Base-by-base conservation (phyloP, 2,888 invertebrate species). In the Rosalia funebris region DNA sequence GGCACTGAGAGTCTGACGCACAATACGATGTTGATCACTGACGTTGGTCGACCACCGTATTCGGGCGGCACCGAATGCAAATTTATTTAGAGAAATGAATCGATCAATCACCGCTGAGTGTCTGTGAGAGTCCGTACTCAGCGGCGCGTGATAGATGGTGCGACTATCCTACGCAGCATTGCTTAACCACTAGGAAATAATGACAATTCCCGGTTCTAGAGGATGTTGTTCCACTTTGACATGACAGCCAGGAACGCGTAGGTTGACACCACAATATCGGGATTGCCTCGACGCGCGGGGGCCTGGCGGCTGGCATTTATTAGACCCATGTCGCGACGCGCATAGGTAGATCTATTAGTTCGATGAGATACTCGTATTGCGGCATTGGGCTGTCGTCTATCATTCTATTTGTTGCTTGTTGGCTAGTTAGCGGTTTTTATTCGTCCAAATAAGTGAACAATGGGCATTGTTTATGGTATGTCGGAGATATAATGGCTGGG, bases 71-170 rank as follows among this genome's bases (percentile, higher is more conserved):
- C 53, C 66, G 52, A 20, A 72, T 69, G 71, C 70, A 74, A 72
- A 74, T 72, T 70, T 70, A 74, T 72, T 70, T 73, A 65, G 62
- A 70, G 70, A 62, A 71, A 71, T 69, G 69, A 66, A 71, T 69
- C 72, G 66, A 74, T 74, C 74, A 74, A 74, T 74, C 74, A 73
- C 46, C 62, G 69, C 64, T 63, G 65, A 67, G 68, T 67, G 70
- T 65, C 62, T 64, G 70, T 68, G 69, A 71, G 68, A 55, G 62
- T 57, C 52, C 17, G 42, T 2, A n/a, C 12, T 37, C 62, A 48
- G 57, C 50, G 60, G 63, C 60, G 62, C 59, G 66, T 73, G 73
- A 73, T 73, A 72, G 72, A 73, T 73, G 72, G 68, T 66, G 66
- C 52, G 53, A 60, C 59, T 64, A 56, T 68, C 65, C 60, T 69